phyloP scores from a whole-genome alignment of 2,113 vertebrate genomes.

The Gopherus evgoodei region DNA sequence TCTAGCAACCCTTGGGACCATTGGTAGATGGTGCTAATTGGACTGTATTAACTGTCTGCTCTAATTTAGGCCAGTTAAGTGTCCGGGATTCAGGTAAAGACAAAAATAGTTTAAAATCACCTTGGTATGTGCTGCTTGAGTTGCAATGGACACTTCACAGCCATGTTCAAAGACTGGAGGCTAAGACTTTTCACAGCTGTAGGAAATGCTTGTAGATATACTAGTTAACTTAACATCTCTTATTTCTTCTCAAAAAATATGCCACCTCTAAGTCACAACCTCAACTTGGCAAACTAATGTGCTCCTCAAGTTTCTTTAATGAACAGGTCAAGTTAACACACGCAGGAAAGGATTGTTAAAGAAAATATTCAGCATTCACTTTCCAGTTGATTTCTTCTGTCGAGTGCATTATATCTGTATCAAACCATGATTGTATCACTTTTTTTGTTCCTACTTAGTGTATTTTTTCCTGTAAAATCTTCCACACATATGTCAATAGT shows the following conservation, averaged over 20 bases:
- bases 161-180: not conserved
- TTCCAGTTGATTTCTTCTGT: slow-evolving; percentile 40
- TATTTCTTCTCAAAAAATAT: not conserved
- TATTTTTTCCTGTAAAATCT: not conserved
- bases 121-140: not conserved
- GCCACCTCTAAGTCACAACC: not conserved
- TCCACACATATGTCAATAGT: not conserved
- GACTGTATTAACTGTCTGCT: not conserved
- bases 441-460: not conserved
- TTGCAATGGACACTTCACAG: not conserved
- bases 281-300: not conserved
- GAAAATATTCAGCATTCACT: slow-evolving; percentile 18
- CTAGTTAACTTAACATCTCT: not conserved
- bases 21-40: not conserved
- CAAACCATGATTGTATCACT: not conserved
- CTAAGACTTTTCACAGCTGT: not conserved
- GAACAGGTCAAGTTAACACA: slow-evolving; percentile 7
- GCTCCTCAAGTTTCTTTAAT: slow-evolving; percentile 1
- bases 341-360: slow-evolving; percentile 20
- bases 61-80: not conserved
- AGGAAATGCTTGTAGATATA: not conserved
- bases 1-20: not conserved
- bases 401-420: slow-evolving; percentile 39
- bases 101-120: not conserved
- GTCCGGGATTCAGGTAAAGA: not conserved